Evolutionary conservation across 2,113 vertebrate genomes (phyloP), one percentile per base, ranked within the genome.

Genomic region (Pedionomus torquatus): DNA sequence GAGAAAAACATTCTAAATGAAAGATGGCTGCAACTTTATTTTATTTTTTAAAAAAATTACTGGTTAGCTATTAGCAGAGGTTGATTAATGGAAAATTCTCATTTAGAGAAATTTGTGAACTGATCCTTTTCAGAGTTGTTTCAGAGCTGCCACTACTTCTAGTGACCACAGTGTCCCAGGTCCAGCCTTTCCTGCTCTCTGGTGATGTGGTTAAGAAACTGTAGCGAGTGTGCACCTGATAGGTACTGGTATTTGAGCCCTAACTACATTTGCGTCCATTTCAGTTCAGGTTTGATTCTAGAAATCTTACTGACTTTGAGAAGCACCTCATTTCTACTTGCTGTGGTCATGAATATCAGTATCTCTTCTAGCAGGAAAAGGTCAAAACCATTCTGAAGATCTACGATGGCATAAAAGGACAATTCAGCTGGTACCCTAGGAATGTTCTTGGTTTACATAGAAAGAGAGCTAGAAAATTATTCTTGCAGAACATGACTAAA

Each of bases 401-500:
- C 61, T 82, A 37, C 30, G 79, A 17, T 2, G 3, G 31, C 48
- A 75, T 19, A 61, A 61, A 64, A 87, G 83, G 69, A 90, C 1
- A 18, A 86, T 39, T 63, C 68, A 87, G 55, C 24, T n/a, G 51
- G 64, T 74, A 70, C 30, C 33, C 20, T 51, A 71, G 54, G 78
- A 94, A 94, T n/a, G 23, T 57, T 82, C 68, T 88, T 66, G 37
- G 49, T 68, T 96, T 90, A 96, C 63, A 72, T n/a, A 76, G 85
- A 93, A 95, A 75, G 76, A 72, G 70, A 95, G 57, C 9, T 84
- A 69, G 63, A 83, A 96, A 95, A 95, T 46, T 3, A 83, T 95
- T 92, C 81, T 90, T 80, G 87, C 78, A 10, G 6, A 79, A 93
- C n/a, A 37, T 93, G 84, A 68, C 92, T 96, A 97, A 76, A 85